Base-by-base conservation (phyloP, 2,797 vertebrate species). In the Nyctibius grandis region DNA sequence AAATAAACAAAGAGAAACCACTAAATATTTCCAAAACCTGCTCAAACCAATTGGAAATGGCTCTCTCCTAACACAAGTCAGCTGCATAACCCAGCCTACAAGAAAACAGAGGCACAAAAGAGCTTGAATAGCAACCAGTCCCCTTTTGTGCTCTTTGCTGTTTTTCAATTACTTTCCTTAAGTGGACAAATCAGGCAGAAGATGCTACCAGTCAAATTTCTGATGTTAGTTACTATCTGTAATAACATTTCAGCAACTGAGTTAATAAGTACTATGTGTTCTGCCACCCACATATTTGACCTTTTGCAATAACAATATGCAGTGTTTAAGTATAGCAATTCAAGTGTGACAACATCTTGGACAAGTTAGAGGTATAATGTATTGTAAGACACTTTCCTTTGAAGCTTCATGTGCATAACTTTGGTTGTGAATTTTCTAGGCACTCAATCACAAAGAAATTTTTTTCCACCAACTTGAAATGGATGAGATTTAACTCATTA, bases 41-140 rank as follows among this genome's bases (percentile, higher is more conserved):
- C 60, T 59, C 21, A 61, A 47, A n/a, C 5, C n/a, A 31, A 1
- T 7, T 42, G 76, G 63, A 78, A 87, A 53, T 1, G 4, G 3
- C 29, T 8, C 22, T 60, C 31, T 28, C 21, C 21, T 33, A 17
- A 54, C 21, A 68, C 9, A 54, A 67, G 17, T 6, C 33, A 34
- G 44, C 40, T 13, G 7, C 47, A 33, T 0, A 44, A 36, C 2
- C 5, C 44, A 65, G 13, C 34, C 54, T 5, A 4, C 2, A 20
- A 12, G 28, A 44, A 72, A 73, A 12, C 1, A 78, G 63, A 60
- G 25, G 15, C 36, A 36, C 28, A 9, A 59, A 84, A 5, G 10
- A 60, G 3, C 11, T n/a, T 3, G 5, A 54, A 26, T 4, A 31
- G 19, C n/a, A 74, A 34, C 17, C 14, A 0, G 5, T 17, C 23